phyloP scores from a whole-genome alignment of 2,888 invertebrate genomes.

The Cylindroiulus punctatus region DNA sequence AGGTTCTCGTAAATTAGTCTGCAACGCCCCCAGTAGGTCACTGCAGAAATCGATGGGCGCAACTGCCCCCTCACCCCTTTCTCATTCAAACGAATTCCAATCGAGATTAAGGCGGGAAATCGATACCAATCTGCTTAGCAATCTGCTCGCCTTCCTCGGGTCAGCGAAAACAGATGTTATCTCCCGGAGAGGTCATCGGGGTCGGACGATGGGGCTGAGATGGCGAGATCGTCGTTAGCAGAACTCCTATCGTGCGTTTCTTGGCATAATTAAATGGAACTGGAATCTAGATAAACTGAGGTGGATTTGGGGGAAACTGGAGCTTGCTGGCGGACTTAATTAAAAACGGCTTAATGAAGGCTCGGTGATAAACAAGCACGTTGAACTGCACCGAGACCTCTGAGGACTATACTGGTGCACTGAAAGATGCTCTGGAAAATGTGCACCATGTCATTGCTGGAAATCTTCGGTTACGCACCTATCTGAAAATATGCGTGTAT shows the following conservation, averaged over 20 bases:
- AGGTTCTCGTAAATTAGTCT: neutral
- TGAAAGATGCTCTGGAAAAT: neutral
- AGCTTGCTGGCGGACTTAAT: conserved; percentile 8
- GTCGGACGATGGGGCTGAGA: neutral
- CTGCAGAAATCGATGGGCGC: neutral
- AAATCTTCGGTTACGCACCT: too few relatives aligned
- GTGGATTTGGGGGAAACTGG: neutral
- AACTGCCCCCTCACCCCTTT: neutral
- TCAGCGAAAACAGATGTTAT: conserved; percentile 34
- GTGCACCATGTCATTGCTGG: too few relatives aligned
- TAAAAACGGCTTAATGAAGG: conserved; percentile 5
- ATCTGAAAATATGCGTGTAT: too few relatives aligned
- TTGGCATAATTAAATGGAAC: conserved; percentile 34
- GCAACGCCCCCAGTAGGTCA: neutral
- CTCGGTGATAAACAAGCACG: neutral
- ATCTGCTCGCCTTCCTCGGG: neutral
- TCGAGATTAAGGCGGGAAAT: conserved; percentile 19
- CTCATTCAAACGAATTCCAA: neutral
- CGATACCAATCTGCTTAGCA: conserved; percentile 29
- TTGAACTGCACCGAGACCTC: neutral
- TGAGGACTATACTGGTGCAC: neutral
- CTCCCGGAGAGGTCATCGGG: neutral
- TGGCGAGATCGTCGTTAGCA: too few relatives aligned
- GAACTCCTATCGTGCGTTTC: neutral
- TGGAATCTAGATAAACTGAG: conserved; percentile 15